Evolutionary conservation across 2,113 vertebrate species (phyloP).

Genomic region (Neodon shergylaensis): DNA sequence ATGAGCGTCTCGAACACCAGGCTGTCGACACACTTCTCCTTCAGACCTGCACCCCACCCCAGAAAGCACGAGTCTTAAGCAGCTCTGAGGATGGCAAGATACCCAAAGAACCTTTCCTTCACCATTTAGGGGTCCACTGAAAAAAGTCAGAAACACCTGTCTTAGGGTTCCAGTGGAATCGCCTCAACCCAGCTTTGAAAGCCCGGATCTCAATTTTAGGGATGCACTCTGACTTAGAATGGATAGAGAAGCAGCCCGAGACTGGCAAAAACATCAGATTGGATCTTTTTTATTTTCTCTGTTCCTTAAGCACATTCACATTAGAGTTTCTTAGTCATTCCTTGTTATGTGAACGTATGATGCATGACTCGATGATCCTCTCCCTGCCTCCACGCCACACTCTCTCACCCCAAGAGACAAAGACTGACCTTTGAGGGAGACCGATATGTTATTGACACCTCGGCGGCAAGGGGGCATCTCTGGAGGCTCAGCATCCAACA

Average conservation of each 20-base stretch:
- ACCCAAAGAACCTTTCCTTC: background rate
- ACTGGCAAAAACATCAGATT: background rate
- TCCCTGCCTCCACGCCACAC: accelerated
- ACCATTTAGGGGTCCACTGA: background rate
- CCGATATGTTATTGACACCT: slow-evolving; percentile 87
- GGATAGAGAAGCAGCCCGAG: background rate
- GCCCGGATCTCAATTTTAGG: background rate
- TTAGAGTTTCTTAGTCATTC: background rate
- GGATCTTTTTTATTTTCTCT: background rate
- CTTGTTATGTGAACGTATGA: background rate
- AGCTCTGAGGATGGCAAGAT: background rate
- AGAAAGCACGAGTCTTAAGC: background rate
- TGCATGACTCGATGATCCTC: accelerated
- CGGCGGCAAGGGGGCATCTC: slow-evolving; percentile 88
- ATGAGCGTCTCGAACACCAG: slow-evolving; percentile 96
- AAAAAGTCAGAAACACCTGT: background rate
- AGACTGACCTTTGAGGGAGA: slow-evolving; percentile 93
- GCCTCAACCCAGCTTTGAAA: background rate
- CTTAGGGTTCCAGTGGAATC: background rate
- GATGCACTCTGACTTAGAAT: background rate
- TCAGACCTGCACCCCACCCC: slow-evolving; percentile 87
- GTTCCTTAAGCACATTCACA: background rate
- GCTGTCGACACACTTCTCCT: slow-evolving; percentile 95
- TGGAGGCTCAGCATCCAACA: slow-evolving; percentile 89
- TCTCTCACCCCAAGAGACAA: background rate